Evolutionary conservation across 2,888 invertebrate species (phyloP).

Genomic region (Spicauda simplicius): DNA sequence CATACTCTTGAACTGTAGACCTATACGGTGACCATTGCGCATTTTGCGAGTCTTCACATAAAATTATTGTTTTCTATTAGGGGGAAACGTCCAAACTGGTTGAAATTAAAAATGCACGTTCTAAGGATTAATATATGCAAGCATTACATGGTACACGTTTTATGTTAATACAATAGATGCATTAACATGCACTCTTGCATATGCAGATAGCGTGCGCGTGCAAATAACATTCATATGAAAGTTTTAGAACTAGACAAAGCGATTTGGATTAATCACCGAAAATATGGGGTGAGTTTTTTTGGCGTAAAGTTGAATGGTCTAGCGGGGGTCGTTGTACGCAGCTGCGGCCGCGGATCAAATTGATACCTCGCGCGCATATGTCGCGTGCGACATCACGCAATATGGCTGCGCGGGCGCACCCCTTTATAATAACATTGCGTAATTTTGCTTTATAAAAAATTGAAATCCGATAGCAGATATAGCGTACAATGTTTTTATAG

Average conservation of each 20-base stretch:
- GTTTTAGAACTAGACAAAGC: conserved; percentile 71
- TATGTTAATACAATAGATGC: conserved; percentile 56
- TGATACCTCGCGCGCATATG: conserved; percentile 71
- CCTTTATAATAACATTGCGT: conserved; percentile 12
- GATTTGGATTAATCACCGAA: conserved; percentile 72
- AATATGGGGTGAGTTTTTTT: conserved; percentile 71
- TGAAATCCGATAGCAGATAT: background rate
- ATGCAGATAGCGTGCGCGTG: conserved; percentile 70
- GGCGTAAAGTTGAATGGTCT: conserved; percentile 55
- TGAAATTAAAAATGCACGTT: background rate
- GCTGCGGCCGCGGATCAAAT: conserved; percentile 79
- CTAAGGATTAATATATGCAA: conserved; percentile 17
- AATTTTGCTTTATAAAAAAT: conserved; percentile 12
- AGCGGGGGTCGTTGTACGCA: conserved; percentile 73
- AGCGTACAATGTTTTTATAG: no score
- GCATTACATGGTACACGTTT: background rate
- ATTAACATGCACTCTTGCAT: conserved; percentile 58
- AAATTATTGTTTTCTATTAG: background rate
- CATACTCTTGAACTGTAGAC: no score
- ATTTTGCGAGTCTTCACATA: no score
- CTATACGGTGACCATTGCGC: no score
- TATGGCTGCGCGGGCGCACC: conserved; percentile 40
- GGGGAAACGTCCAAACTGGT: background rate
- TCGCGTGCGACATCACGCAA: conserved; percentile 63
- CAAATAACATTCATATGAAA: conserved; percentile 61